These are phyloP conservation scores for Reinhardtius hippoglossoides DNA, from an alignment of 2,113 vertebrate species.

Conservation along the genomic window DNA sequence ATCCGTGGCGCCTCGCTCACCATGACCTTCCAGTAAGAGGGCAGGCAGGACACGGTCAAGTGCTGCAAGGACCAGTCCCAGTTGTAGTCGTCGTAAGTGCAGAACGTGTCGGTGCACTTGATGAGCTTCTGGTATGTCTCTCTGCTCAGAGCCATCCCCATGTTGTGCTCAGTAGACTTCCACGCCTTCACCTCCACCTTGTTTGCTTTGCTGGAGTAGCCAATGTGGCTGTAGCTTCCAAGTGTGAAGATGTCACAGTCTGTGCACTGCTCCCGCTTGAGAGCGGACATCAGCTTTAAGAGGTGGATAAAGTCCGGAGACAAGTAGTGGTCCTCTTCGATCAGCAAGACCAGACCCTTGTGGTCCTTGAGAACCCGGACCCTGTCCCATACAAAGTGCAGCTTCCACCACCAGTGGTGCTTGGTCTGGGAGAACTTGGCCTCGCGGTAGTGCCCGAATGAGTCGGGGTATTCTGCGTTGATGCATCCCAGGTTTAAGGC, in stretches of 20 bases:
- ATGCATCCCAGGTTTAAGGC: slow-evolving; percentile 93
- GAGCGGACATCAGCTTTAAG: slow-evolving; percentile 86
- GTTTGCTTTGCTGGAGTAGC: slow-evolving; percentile 89
- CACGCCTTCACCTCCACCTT: slow-evolving; percentile 95
- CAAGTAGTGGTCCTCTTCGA: slow-evolving; percentile 97
- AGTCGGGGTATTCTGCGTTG: slow-evolving; percentile 96
- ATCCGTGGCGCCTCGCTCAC: slow-evolving; percentile 92
- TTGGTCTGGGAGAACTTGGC: slow-evolving; percentile 97
- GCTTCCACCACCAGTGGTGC: slow-evolving; percentile 99
- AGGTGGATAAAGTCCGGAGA: slow-evolving; percentile 93
- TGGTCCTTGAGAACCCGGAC: slow-evolving; percentile 87
- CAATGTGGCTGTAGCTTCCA: slow-evolving; percentile 88
- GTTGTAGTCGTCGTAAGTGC: slow-evolving; percentile 98
- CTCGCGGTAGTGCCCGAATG: slow-evolving; percentile 97
- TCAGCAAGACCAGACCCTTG: slow-evolving; percentile 88
- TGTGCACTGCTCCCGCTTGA: slow-evolving; percentile 86
- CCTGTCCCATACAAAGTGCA: slow-evolving; percentile 97
- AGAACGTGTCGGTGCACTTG: slow-evolving; percentile 95
- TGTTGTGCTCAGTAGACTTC: slow-evolving; percentile 99
- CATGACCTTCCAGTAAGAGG: slow-evolving; percentile 96
- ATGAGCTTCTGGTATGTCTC: slow-evolving; percentile 92
- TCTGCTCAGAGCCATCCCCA: slow-evolving; percentile 93
- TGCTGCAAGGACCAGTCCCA: slow-evolving; percentile 99
- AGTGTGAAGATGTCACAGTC: slow-evolving; percentile 94
- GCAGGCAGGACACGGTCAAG: slow-evolving; percentile 93